Percentiles rank a stretch among this genome's conserved stretches.
Evolutionary conservation across 2,113 vertebrate genomes (phyloP).

Genomic region (Taxidea taxus): DNA sequence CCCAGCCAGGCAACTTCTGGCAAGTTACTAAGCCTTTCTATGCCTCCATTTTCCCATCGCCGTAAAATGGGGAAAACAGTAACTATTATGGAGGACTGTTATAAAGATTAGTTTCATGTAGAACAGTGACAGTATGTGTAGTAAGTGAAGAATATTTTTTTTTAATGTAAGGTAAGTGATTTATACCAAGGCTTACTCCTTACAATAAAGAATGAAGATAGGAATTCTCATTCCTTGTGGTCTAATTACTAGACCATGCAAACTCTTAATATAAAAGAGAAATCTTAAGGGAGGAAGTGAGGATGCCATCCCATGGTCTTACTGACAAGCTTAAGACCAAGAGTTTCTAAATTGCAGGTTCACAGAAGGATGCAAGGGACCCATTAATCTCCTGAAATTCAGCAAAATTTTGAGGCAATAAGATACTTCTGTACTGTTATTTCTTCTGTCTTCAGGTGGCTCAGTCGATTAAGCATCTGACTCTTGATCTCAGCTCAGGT

Average conservation of each 20-base stretch:
- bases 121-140: background rate
- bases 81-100: background rate
- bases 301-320: background rate
- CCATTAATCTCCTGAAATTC: background rate
- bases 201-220: background rate
- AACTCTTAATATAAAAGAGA: background rate
- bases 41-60: background rate
- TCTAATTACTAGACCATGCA: slow-evolving; percentile 19
- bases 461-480: background rate
- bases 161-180: background rate
- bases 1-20: background rate
- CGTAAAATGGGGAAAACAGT: background rate
- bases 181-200: background rate
- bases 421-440: background rate
- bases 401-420: background rate
- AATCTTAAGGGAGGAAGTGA: background rate
- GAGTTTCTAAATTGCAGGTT: slow-evolving; percentile 4
- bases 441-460: background rate
- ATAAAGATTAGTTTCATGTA: background rate
- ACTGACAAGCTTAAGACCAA: background rate
- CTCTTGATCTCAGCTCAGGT: background rate
- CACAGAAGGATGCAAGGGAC: background rate
- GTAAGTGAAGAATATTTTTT: background rate
- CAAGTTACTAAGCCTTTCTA: background rate
- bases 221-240: background rate